A percentile compares a stretch with the other conserved stretches of the same genome.
Conservation (phyloP, 2,888 invertebrate genomes). For the Diaperis boleti region DNA sequence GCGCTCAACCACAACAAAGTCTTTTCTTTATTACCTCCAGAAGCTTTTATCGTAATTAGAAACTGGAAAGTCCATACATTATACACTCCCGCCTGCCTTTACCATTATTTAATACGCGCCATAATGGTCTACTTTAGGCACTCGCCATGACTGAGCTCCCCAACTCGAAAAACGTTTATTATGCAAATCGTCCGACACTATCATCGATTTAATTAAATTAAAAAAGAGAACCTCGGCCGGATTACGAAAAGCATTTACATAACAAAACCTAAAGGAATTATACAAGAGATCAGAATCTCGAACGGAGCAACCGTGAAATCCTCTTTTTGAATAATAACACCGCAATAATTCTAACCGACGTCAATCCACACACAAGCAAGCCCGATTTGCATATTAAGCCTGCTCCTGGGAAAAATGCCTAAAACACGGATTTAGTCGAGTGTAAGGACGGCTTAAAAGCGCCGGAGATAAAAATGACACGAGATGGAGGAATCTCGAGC, state of each 20-base stretch:
- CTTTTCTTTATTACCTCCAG: constrained; percentile 41
- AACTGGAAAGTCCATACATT: constrained; percentile 43
- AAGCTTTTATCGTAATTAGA: constrained; percentile 47
- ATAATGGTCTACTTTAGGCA: constrained; percentile 39
- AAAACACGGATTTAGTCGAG: constrained; percentile 17
- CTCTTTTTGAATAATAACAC: constrained; percentile 25
- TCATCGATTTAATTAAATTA: constrained; percentile 30
- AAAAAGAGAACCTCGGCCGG: constrained; percentile 9
- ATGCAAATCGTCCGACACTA: constrained; percentile 34
- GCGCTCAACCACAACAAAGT: constrained; percentile 39
- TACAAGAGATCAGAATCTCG: constrained; percentile 32
- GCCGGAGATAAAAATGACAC: background rate
- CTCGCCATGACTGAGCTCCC: constrained; percentile 23
- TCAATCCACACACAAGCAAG: constrained; percentile 30
- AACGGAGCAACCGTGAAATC: constrained; percentile 11
- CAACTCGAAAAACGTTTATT: constrained; percentile 37
- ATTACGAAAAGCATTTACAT: constrained; percentile 24
- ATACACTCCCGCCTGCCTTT: constrained; percentile 37
- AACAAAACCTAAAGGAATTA: constrained; percentile 33
- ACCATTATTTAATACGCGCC: constrained; percentile 41
- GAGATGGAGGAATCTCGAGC: background rate
- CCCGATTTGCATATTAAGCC: constrained; percentile 33
- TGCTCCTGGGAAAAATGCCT: constrained; percentile 21
- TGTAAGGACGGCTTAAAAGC: background rate
- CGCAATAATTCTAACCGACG: constrained; percentile 32